Evolutionary conservation across 2,797 vertebrate species (phyloP), one percentile per base, ranked within the genome.

Genomic region (Nasua narica): DNA sequence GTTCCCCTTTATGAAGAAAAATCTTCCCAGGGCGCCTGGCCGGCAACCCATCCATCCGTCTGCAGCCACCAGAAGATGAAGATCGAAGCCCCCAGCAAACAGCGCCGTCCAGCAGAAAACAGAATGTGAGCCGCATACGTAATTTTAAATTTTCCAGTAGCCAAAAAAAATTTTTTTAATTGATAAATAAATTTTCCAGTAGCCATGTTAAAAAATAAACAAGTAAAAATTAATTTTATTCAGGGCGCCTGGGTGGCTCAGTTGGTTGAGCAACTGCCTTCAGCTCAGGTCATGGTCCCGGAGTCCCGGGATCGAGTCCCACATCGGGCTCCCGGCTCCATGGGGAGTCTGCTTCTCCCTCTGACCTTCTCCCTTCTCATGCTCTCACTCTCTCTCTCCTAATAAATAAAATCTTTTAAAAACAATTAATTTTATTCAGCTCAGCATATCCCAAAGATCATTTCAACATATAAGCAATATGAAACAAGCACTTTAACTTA

Each of bases 1-100:
- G 40, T 92, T 93, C 91, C 86, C 16, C 69, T 89, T 96, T 37
- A 86, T 50, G 83, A 35, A 93, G 23, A 60, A 92, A 60, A 82
- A 12, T 23, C 79, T 76, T 76, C 48, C 40, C 16, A 58, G 77
- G 3, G 81, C 0, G 1, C 70, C 52, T 3, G 9, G 7, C n/a
- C 23, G 76, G 76, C 37, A 52, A 2, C 12, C 27, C 14, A 35
- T 16, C 23, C n/a, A 15, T 23, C 86, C 40, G 72, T 11, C 4
- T n/a, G 25, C 40, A 60, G 32, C 54, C 88, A 29, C 29, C 1
- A 62, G 25, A 48, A 0, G 5, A 56, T 8, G 32, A 54, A 87
- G 50, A 70, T 6, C 23, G 11, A 54, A 50, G 67, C 2, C 48
- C 6, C 29, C 32, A 67, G 37, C 52, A 58, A 27, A 35, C 18